These are phyloP conservation scores for Sarcophaga peregrina DNA, from an alignment of 1,140 invertebrate species.

Conservation along the genomic window DNA sequence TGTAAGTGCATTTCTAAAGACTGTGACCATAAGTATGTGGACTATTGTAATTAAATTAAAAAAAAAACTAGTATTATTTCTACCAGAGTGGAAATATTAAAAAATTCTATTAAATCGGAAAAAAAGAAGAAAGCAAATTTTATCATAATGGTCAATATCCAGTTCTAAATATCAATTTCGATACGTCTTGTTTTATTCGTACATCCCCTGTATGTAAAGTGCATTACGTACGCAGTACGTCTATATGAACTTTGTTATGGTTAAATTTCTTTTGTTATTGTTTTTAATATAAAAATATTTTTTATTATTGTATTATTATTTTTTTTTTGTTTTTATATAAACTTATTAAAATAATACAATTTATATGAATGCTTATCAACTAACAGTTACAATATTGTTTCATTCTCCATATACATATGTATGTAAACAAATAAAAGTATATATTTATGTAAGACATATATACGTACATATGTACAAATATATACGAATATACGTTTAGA, in stretches of 20 bases:
- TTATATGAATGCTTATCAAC: slow-evolving; percentile 4
- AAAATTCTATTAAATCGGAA: no score
- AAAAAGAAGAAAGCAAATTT: no score
- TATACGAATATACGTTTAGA: not conserved
- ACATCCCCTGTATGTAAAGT: not conserved
- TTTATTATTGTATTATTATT: not conserved
- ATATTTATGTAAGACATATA: not conserved
- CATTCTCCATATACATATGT: not conserved
- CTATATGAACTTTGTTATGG: not conserved
- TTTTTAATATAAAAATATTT: not conserved
- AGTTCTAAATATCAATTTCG: no score
- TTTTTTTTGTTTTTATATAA: not conserved
- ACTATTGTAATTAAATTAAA: no score
- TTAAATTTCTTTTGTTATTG: not conserved
- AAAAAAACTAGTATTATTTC: no score
- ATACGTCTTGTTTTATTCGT: not conserved
- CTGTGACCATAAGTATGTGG: no score
- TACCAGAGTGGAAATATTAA: no score
- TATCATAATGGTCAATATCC: no score
- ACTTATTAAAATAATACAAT: not conserved
- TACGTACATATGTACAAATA: not conserved
- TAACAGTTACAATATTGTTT: not conserved
- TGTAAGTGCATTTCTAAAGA: no score
- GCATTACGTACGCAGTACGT: not conserved
- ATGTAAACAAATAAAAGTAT: not conserved